Evolutionary conservation across 2,888 invertebrate genomes (phyloP).

Genomic region (Cosmia trapezina): DNA sequence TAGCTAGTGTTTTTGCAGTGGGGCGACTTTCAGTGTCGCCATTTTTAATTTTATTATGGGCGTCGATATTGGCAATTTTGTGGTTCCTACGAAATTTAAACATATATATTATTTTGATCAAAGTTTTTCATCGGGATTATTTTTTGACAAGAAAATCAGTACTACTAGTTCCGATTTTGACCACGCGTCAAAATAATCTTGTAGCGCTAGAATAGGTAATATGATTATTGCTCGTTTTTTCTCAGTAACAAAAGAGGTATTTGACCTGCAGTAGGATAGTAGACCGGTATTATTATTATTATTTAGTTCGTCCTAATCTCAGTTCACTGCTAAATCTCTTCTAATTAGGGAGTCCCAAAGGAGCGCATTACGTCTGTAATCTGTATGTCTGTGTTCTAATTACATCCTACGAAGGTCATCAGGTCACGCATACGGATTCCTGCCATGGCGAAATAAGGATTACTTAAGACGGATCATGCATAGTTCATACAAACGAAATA

Average conservation of each 20-base stretch:
- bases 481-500: no score
- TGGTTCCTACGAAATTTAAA: no score
- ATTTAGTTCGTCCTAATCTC: slow-evolving; percentile 12
- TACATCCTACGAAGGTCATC: slow-evolving; percentile 22
- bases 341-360: slow-evolving; percentile 26
- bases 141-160: no score
- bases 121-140: neutral
- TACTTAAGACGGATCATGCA: neutral
- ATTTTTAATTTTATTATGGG: neutral
- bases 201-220: neutral
- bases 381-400: slow-evolving; percentile 34
- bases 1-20: neutral
- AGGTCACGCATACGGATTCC: slow-evolving; percentile 7
- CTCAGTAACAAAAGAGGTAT: neutral
- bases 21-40: no score
- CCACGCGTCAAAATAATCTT: no score
- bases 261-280: neutral
- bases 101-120: no score
- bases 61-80: neutral
- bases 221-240: neutral
- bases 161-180: neutral
- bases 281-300: neutral
- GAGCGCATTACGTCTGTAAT: slow-evolving; percentile 22
- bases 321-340: slow-evolving; percentile 7
- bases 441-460: slow-evolving; percentile 23